phyloP scores from a whole-genome alignment of 2,888 invertebrate species.

The Xylota sylvarum region DNA sequence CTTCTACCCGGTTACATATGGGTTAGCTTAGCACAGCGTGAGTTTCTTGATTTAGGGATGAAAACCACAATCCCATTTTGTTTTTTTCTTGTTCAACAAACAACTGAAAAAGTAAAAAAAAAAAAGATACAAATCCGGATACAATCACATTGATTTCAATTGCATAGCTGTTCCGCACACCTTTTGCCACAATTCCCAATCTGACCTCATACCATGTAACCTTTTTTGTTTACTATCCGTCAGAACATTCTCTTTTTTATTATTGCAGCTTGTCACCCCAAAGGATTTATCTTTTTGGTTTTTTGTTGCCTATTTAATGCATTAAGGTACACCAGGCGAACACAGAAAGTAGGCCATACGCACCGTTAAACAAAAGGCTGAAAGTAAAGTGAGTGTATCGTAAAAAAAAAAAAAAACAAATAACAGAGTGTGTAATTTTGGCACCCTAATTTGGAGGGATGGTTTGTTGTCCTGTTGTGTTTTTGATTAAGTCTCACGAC shows the following conservation, averaged over 20 bases:
- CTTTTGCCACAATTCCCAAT: conserved; percentile 40
- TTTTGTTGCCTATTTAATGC: conserved; percentile 60
- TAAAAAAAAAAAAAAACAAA: conserved; percentile 53
- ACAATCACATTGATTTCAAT: conserved; percentile 41
- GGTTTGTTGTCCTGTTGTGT: conserved; percentile 57
- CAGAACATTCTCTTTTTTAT: conserved; percentile 63
- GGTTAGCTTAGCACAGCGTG: neutral
- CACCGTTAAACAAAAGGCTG: conserved; percentile 70
- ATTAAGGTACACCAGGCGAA: conserved; percentile 54
- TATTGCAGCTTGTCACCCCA: conserved; percentile 71
- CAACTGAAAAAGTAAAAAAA: neutral
- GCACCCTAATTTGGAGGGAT: conserved; percentile 70
- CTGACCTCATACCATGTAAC: conserved; percentile 64
- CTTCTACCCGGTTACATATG: conserved; percentile 18
- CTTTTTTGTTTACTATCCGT: conserved; percentile 47
- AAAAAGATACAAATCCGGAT: neutral
- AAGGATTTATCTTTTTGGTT: conserved; percentile 61
- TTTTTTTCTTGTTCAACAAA: neutral
- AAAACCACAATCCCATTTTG: conserved; percentile 41
- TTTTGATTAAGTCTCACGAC: conserved; percentile 68
- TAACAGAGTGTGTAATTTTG: conserved; percentile 67
- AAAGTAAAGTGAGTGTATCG: conserved; percentile 38
- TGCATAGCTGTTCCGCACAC: conserved; percentile 23
- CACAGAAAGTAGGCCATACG: conserved; percentile 72
- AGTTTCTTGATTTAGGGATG: conserved; percentile 32